phyloP scores from a whole-genome alignment of 1,140 invertebrate genomes.

The Aphelenchoides avenae region DNA sequence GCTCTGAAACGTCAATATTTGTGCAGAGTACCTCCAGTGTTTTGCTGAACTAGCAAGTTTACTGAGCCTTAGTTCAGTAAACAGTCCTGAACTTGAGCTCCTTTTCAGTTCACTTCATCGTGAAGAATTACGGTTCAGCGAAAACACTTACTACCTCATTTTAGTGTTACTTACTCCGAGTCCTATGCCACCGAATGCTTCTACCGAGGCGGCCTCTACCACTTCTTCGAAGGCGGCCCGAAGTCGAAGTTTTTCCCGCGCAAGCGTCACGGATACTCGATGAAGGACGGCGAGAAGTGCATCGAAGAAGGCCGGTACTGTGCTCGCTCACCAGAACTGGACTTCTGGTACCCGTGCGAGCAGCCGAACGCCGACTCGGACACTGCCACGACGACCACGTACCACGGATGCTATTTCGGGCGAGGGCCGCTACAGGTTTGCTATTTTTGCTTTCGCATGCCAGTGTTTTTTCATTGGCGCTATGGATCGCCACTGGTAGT shows the following conservation, averaged over 20 bases:
- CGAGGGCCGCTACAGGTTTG: conserved; percentile 47
- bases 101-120: too few relatives aligned
- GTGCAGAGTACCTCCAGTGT: background rate
- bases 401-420: conserved; percentile 47
- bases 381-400: background rate
- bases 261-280: conserved; percentile 17
- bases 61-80: background rate
- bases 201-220: conserved; percentile 54
- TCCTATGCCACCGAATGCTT: conserved; percentile 52
- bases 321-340: conserved; percentile 23
- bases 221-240: conserved; percentile 56
- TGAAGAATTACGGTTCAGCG: too few relatives aligned
- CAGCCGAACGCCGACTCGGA: conserved; percentile 1
- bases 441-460: conserved; percentile 2
- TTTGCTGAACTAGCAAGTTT: too few relatives aligned
- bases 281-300: conserved; percentile 28
- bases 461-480: too few relatives aligned
- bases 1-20: too few relatives aligned
- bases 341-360: conserved; percentile 16
- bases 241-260: conserved; percentile 45
- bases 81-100: background rate
- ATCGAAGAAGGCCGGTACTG: conserved; percentile 37
- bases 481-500: too few relatives aligned
- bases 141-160: too few relatives aligned
- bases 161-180: too few relatives aligned